Evolutionary conservation across 2,797 vertebrate species (phyloP), one percentile per base, ranked within the genome.

Genomic region (Anolis apletophallus): DNA sequence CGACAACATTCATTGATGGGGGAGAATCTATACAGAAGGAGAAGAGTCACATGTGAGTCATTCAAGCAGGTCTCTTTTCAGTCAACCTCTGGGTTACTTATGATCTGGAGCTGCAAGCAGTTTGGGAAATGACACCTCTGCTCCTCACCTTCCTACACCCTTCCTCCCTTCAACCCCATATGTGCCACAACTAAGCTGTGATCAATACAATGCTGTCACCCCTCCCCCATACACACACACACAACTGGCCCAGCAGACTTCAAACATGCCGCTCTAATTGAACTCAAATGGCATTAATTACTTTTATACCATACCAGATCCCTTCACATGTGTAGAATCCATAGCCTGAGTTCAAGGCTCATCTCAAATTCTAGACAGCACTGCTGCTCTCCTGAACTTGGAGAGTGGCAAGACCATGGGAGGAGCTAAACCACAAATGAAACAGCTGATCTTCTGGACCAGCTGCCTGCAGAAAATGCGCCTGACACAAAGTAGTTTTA

Each of bases 221-320:
- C 75, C 29, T 80, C 68, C 88, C 74, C n/a, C n/a, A n/a, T n/a
- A n/a, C n/a, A n/a, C n/a, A n/a, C n/a, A n/a, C n/a, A n/a, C n/a
- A n/a, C n/a, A n/a, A 5, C n/a, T 29, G 68, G 75, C 68, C 74
- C 80, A 80, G 59, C 59, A 80, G 52, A 61, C 84, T 75, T 79
- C 80, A 68, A 75, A 74, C 61, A 52, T 23, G 3, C 75, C 34
- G 1, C 76, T 80, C 75, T 86, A 80, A 83, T 78, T 72, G 75
- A 74, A 79, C 59, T 80, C 80, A 73, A 59, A 55, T 26, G 23
- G 80, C 55, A 73, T 83, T 73, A 64, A 79, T 86, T 55, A 83
- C 57, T 83, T 85, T 55, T 50, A 34, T 75, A 78, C 46, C 75
- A 36, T 12, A 32, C 34, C 88, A 79, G 68, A 34, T 80, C 74